Conservation (phyloP, 2,888 invertebrate species). For the Mesorhabditis sp. region DNA sequence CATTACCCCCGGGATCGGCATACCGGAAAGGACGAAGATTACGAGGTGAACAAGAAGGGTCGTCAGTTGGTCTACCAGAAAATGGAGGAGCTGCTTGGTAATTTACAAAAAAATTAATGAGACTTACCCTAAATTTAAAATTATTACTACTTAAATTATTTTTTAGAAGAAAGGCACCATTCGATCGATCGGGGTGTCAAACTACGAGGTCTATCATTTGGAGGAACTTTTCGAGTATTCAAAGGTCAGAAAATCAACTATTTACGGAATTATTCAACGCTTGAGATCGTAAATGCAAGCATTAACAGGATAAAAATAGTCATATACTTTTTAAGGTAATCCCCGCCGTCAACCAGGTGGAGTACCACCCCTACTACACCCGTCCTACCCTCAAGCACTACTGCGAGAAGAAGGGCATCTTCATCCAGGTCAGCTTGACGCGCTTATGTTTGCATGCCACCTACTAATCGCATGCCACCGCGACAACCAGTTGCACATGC, state of each 20-base stretch:
- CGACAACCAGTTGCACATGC: background rate
- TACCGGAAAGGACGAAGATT: slow-evolving; percentile 18
- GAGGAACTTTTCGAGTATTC: slow-evolving; percentile 64
- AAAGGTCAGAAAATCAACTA: slow-evolving; percentile 15
- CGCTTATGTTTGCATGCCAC: too few relatives aligned
- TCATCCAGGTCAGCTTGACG: slow-evolving; percentile 39
- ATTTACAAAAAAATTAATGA: slow-evolving; percentile 18
- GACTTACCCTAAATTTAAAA: slow-evolving; percentile 7
- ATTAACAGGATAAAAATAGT: background rate
- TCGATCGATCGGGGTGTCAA: slow-evolving; percentile 76
- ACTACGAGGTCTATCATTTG: slow-evolving; percentile 72
- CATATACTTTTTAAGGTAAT: slow-evolving; percentile 8
- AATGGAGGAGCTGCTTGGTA: slow-evolving; percentile 65
- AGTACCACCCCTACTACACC: slow-evolving; percentile 60
- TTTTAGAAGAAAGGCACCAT: slow-evolving; percentile 60
- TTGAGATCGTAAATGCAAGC: background rate
- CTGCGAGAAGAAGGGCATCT: slow-evolving; percentile 57
- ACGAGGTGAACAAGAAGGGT: slow-evolving; percentile 17
- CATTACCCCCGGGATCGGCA: slow-evolving; percentile 37
- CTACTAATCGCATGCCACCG: too few relatives aligned
- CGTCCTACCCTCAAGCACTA: slow-evolving; percentile 47
- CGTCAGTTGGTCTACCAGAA: slow-evolving; percentile 71
- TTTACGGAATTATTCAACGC: background rate
- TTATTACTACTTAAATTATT: slow-evolving; percentile 3
- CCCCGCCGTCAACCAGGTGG: slow-evolving; percentile 56